Conservation (phyloP, 2,888 invertebrate species). For the Hemithea aestivaria region DNA sequence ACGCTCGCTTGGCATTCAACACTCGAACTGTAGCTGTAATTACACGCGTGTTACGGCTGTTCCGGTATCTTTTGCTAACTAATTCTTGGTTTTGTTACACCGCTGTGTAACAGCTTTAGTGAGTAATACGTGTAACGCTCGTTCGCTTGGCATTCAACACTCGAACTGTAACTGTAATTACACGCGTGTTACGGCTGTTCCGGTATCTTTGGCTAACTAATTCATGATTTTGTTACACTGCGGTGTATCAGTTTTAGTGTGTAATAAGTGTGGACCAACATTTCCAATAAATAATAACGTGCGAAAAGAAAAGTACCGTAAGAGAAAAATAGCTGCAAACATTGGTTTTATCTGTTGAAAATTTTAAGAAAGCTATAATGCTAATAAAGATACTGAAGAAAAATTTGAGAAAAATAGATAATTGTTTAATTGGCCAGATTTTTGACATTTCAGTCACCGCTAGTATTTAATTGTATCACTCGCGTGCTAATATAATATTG, state of each 20-base stretch:
- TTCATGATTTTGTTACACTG: constrained; percentile 28
- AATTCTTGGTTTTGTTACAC: constrained; percentile 28
- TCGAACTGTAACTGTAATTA: constrained; percentile 52
- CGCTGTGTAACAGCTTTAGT: constrained; percentile 12
- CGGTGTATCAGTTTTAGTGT: constrained; percentile 7
- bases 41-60: constrained; percentile 42
- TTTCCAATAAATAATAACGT: too few relatives aligned
- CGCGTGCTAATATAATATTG: too few relatives aligned
- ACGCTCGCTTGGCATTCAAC: constrained; percentile 40
- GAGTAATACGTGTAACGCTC: constrained; percentile 12
- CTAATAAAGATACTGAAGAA: too few relatives aligned
- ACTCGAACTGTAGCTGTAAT: constrained; percentile 49
- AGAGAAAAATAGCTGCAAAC: too few relatives aligned
- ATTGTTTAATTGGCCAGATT: too few relatives aligned
- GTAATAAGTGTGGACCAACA: constrained; percentile 11
- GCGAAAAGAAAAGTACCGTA: too few relatives aligned
- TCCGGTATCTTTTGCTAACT: constrained; percentile 46
- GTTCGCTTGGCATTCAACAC: constrained; percentile 41
- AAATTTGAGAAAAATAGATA: too few relatives aligned
- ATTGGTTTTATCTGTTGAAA: too few relatives aligned
- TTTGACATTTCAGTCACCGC: too few relatives aligned
- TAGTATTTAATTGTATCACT: too few relatives aligned
- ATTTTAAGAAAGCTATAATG: too few relatives aligned
- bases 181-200: constrained; percentile 39
- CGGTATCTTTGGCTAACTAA: constrained; percentile 45